Evolutionary conservation across 2,113 vertebrate genomes (phyloP).

Genomic region (Poecile atricapillus): DNA sequence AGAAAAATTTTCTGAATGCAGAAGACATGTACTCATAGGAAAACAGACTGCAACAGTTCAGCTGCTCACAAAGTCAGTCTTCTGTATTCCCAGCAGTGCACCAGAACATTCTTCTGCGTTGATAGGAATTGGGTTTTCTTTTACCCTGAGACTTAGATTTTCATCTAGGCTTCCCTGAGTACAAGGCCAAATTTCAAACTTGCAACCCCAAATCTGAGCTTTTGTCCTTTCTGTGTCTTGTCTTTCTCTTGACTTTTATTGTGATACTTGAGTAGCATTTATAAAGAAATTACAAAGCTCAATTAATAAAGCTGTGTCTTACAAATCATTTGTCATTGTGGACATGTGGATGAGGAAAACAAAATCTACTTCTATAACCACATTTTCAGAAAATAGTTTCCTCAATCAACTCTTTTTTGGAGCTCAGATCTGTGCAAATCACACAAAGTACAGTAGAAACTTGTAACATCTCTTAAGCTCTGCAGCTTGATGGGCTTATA

Average conservation of each 20-base stretch:
- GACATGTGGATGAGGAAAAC: not conserved
- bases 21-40: not conserved
- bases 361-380: not conserved
- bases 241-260: not conserved
- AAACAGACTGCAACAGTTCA: not conserved
- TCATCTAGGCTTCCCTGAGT: not conserved
- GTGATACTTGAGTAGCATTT: not conserved
- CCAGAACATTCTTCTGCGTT: not conserved
- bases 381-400: constrained; percentile 6
- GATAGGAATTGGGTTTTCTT: not conserved
- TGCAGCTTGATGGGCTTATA: not conserved
- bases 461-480: not conserved
- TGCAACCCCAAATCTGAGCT: not conserved
- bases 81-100: not conserved
- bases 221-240: not conserved
- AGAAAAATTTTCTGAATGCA: not conserved
- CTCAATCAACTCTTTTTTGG: not conserved
- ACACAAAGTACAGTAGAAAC: not conserved
- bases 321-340: not conserved
- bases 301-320: not conserved
- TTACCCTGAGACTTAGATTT: not conserved
- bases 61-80: not conserved
- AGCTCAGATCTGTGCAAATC: not conserved
- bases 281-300: not conserved
- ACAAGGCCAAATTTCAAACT: not conserved